A percentile compares a stretch with the other conserved stretches of the same genome.
Conservation (phyloP, 2,888 invertebrate species). For the Myopa tessellatipennis region DNA sequence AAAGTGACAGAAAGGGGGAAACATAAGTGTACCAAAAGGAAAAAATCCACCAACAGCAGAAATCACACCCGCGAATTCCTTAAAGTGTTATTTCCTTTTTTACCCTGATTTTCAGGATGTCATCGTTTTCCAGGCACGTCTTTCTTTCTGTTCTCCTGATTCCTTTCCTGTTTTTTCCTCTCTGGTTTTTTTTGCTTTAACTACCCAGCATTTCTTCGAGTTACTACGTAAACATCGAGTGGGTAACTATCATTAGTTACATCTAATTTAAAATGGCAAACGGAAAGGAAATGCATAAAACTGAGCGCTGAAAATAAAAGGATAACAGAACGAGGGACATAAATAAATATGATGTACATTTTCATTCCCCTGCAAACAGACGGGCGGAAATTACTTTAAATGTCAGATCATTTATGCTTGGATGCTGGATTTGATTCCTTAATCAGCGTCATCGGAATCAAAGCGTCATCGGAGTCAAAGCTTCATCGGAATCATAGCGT, state of each 20-base stretch:
- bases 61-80: too few relatives aligned
- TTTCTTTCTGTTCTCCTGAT: background rate
- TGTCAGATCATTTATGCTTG: background rate
- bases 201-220: background rate
- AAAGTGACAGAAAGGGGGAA: background rate
- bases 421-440: background rate
- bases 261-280: background rate
- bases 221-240: background rate
- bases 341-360: background rate
- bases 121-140: background rate
- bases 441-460: background rate
- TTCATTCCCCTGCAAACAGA: background rate
- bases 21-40: background rate
- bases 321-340: background rate
- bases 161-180: background rate
- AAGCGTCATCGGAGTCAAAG: too few relatives aligned
- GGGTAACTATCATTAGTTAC: background rate
- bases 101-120: background rate
- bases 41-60: background rate
- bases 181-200: background rate
- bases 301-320: background rate
- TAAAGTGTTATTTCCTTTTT: background rate
- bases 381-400: background rate
- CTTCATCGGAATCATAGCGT: background rate
- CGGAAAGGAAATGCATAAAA: background rate